Percentiles rank a stretch among this genome's conserved stretches.
These are phyloP conservation scores for Arctia plantaginis DNA, from an alignment of 2,888 invertebrate species.

Conservation along the genomic window DNA sequence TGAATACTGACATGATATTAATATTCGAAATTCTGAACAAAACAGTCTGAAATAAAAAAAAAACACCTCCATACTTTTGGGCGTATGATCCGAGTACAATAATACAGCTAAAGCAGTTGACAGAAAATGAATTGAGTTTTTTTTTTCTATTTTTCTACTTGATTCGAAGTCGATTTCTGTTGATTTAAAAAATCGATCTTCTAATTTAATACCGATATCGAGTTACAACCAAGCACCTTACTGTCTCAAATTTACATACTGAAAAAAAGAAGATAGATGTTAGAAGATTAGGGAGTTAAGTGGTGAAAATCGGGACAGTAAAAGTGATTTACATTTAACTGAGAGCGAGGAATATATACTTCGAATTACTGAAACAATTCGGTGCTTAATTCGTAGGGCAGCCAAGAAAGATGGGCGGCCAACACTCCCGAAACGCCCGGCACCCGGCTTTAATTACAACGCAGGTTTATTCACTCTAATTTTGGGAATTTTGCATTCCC, in stretches of 20 bases:
- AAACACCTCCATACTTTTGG: not conserved
- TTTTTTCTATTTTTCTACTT: constrained; percentile 37
- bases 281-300: constrained; percentile 72
- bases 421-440: constrained; percentile 66
- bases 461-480: constrained; percentile 85
- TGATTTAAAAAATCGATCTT: constrained; percentile 40
- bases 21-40: not conserved
- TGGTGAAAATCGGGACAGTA: constrained; percentile 80
- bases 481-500: constrained; percentile 85
- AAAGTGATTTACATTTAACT: constrained; percentile 85
- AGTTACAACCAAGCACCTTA: constrained; percentile 50
- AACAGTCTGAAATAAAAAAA: not conserved
- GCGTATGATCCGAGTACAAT: not conserved
- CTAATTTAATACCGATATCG: constrained; percentile 52
- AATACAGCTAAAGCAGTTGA: not conserved
- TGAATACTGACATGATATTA: not conserved
- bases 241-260: constrained; percentile 62
- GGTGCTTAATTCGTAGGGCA: constrained; percentile 85
- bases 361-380: constrained; percentile 85
- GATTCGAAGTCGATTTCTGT: constrained; percentile 39
- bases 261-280: constrained; percentile 65
- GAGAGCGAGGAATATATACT: constrained; percentile 84
- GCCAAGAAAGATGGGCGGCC: constrained; percentile 84
- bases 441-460: constrained; percentile 84
- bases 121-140: constrained; percentile 30